phyloP scores from a whole-genome alignment of 1,140 invertebrate genomes.

The Sitobion miscanthi region DNA sequence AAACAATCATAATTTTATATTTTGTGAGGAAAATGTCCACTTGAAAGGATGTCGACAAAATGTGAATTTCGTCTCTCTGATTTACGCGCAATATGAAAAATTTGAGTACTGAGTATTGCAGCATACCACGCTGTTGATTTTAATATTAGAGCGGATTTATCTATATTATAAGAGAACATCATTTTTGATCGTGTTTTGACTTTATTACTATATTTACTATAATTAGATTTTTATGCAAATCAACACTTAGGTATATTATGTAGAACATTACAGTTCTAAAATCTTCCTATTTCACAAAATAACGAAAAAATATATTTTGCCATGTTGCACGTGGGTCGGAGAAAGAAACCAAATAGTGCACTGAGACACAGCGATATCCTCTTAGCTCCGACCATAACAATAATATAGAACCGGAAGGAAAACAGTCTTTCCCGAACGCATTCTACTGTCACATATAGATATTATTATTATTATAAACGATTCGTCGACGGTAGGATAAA shows the following conservation, averaged over 20 bases:
- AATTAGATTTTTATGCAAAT: neutral
- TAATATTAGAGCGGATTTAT: too few relatives aligned
- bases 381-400: neutral
- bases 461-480: neutral
- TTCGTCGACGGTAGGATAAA: neutral
- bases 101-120: too few relatives aligned
- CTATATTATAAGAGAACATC: neutral
- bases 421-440: neutral
- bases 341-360: neutral
- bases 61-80: too few relatives aligned
- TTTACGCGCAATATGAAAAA: too few relatives aligned
- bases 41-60: too few relatives aligned
- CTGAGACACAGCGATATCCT: neutral
- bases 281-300: neutral
- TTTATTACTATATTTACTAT: neutral
- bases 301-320: neutral
- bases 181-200: neutral
- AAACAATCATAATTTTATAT: too few relatives aligned
- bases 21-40: too few relatives aligned
- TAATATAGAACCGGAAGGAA: neutral
- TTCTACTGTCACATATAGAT: neutral
- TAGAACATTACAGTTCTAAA: neutral
- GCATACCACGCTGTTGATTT: too few relatives aligned
- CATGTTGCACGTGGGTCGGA: too few relatives aligned
- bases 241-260: neutral